These are phyloP conservation scores for Oithona nana DNA, from an alignment of 2,888 invertebrate species.

Conservation along the genomic window DNA sequence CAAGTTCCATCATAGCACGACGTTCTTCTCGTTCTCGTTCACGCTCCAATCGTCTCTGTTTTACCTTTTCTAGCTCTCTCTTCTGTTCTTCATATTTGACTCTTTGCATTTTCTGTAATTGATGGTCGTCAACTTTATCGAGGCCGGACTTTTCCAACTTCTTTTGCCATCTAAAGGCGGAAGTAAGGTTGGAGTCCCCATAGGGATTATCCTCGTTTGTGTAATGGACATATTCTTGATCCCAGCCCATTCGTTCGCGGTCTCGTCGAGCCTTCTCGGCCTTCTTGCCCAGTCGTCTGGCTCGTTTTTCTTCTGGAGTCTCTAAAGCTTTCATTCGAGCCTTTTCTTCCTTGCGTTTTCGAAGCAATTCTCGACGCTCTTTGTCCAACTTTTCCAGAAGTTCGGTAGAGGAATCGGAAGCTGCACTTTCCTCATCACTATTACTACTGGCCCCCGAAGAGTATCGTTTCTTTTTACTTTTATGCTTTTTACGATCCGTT, in stretches of 20 bases:
- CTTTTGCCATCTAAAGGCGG: conserved; percentile 91
- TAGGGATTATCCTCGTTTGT: conserved; percentile 97
- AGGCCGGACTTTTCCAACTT: conserved; percentile 86
- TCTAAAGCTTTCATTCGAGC: conserved; percentile 43
- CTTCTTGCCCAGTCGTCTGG: conserved; percentile 68
- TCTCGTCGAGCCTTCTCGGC: conserved; percentile 77
- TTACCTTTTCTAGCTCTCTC: conserved; percentile 79
- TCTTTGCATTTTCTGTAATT: conserved; percentile 59
- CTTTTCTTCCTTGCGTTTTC: conserved; percentile 47
- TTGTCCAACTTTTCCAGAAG: conserved; percentile 50
- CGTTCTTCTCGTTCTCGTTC: conserved; percentile 64
- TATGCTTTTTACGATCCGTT: background rate
- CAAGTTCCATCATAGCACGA: conserved; percentile 59
- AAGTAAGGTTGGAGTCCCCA: conserved; percentile 81
- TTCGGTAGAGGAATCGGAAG: conserved; percentile 26
- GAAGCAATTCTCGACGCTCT: conserved; percentile 42
- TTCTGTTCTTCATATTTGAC: conserved; percentile 78
- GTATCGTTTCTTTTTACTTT: background rate
- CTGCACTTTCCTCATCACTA: background rate
- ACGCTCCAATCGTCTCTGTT: conserved; percentile 67
- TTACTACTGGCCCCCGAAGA: background rate
- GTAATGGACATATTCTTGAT: conserved; percentile 73
- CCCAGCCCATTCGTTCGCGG: conserved; percentile 65
- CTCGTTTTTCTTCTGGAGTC: conserved; percentile 80
- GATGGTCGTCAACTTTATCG: conserved; percentile 50